Percentiles rank a stretch among this genome's conserved stretches.
phyloP scores from a whole-genome alignment of 92 coral and sea anemone genomes.

The Epizoanthus illoricatus region DNA sequence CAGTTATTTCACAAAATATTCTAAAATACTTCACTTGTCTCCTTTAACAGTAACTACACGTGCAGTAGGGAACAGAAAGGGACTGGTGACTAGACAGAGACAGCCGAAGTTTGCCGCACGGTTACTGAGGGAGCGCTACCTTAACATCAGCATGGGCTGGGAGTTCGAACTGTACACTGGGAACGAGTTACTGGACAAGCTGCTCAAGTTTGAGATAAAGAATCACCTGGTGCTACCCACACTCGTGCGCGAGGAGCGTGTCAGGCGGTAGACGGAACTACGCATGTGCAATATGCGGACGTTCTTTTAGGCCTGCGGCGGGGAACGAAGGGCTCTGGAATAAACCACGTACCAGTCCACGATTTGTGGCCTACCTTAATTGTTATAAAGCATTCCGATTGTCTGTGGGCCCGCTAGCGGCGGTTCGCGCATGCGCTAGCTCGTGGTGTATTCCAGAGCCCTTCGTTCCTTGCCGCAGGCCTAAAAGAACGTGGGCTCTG shows the following conservation, averaged over 20 bases:
- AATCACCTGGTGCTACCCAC: constrained; percentile 20
- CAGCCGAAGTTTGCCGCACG: constrained; percentile 92
- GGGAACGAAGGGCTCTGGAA: no score
- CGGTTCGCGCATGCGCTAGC: no score
- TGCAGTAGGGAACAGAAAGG: constrained; percentile 83
- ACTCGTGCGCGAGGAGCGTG: constrained; percentile 35
- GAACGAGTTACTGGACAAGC: constrained; percentile 79
- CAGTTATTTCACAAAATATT: neutral
- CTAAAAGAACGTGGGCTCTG: no score
- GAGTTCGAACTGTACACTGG: constrained; percentile 69
- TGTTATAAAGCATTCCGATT: no score
- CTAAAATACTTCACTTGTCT: neutral
- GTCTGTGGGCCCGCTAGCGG: no score
- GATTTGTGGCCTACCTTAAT: no score
- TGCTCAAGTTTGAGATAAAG: constrained; percentile 67
- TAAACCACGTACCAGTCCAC: no score
- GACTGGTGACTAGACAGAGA: constrained; percentile 83
- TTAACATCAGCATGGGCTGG: constrained; percentile 57
- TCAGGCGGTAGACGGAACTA: constrained; percentile 1
- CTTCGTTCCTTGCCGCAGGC: no score
- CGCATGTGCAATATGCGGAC: no score
- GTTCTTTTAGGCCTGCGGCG: no score
- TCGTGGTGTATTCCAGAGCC: no score
- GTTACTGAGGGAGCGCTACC: constrained; percentile 79
- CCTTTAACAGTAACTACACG: constrained; percentile 64